phyloP scores from a whole-genome alignment of 2,113 vertebrate genomes.

The Scatophagus argus region DNA sequence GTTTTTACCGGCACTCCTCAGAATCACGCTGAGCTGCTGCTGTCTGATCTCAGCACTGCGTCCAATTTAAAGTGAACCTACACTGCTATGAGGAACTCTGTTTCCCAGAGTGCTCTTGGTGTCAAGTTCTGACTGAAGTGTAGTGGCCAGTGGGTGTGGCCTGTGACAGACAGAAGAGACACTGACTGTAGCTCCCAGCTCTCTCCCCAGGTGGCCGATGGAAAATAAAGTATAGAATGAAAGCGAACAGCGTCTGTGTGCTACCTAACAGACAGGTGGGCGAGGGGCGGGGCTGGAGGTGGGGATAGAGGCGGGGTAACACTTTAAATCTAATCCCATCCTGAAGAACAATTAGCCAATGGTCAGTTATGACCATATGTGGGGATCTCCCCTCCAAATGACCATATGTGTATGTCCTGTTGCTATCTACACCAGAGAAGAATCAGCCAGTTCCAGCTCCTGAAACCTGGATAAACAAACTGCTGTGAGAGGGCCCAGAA shows the following conservation, averaged over 20 bases:
- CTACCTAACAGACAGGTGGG: constrained; percentile 11
- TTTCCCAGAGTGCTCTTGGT: constrained; percentile 43
- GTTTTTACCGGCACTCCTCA: too few species aligned
- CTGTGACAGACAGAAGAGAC: too few species aligned
- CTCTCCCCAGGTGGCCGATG: constrained; percentile 33
- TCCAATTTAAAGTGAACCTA: too few species aligned
- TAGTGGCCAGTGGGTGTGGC: background rate
- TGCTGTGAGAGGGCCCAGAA: background rate
- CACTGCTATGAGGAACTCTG: too few species aligned
- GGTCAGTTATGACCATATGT: constrained; percentile 43
- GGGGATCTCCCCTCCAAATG: constrained; percentile 13
- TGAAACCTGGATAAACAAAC: constrained; percentile 30
- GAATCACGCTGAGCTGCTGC: too few species aligned
- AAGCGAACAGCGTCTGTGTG: constrained; percentile 1
- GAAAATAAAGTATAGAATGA: constrained; percentile 36
- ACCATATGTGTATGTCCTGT: constrained; percentile 68
- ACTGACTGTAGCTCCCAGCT: background rate
- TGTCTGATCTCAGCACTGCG: too few species aligned
- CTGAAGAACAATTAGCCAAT: constrained; percentile 26
- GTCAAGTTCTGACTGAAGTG: background rate
- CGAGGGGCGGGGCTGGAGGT: background rate
- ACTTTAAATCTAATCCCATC: constrained; percentile 63
- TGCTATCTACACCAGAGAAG: constrained; percentile 71
- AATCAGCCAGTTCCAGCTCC: constrained; percentile 56
- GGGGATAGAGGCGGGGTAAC: background rate